These are phyloP conservation scores for Sminthurides aquaticus DNA, from an alignment of 2,888 invertebrate species.

Conservation along the genomic window DNA sequence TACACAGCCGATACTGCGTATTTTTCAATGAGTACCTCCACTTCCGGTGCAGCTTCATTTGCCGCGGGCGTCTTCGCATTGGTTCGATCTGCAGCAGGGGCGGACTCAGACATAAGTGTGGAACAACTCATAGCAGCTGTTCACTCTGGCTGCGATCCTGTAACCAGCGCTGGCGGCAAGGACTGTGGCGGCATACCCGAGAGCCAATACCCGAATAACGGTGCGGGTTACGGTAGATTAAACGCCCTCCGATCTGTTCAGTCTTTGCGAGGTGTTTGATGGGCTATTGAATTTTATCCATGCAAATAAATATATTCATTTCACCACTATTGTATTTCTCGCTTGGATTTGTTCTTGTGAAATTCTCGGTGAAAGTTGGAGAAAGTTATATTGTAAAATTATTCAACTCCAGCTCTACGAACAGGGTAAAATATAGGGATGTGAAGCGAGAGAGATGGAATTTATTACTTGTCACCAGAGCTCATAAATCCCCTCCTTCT, in stretches of 20 bases:
- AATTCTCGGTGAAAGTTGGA: too few relatives aligned
- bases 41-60: background rate
- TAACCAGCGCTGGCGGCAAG: background rate
- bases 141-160: conserved; percentile 29
- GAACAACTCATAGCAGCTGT: conserved; percentile 32
- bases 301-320: too few relatives aligned
- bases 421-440: too few relatives aligned
- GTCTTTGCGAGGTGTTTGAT: too few relatives aligned
- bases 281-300: too few relatives aligned
- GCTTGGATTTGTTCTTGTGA: too few relatives aligned
- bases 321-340: too few relatives aligned
- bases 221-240: background rate
- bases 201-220: background rate
- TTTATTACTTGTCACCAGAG: too few relatives aligned
- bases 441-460: too few relatives aligned
- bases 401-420: too few relatives aligned
- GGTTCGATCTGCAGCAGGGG: conserved; percentile 5
- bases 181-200: background rate
- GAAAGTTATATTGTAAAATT: too few relatives aligned
- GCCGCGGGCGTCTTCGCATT: background rate
- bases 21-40: background rate
- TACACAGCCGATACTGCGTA: background rate
- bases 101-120: conserved; percentile 25
- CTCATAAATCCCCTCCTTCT: too few relatives aligned
- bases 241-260: background rate